phyloP scores from a whole-genome alignment of 2,888 invertebrate genomes.

The Anaspis maculata region DNA sequence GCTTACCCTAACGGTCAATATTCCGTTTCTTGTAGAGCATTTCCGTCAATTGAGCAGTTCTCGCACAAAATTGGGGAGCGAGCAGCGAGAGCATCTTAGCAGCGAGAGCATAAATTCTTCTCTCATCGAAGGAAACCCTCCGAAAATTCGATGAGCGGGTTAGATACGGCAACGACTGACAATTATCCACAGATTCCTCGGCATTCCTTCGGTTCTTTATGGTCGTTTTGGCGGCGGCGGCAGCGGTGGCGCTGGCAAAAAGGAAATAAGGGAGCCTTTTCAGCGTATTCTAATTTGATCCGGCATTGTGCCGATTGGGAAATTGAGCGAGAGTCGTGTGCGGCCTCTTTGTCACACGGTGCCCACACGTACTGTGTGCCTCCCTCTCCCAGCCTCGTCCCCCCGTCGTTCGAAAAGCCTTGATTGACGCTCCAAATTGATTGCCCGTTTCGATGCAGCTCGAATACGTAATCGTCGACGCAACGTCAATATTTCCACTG shows the following conservation, averaged over 20 bases:
- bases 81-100: no score
- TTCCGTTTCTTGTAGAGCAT: no score
- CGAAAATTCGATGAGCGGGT: no score
- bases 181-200: constrained; percentile 15
- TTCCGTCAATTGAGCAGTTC: no score
- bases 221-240: constrained; percentile 9
- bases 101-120: no score
- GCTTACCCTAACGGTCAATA: no score
- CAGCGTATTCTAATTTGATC: constrained; percentile 30
- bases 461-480: constrained; percentile 29
- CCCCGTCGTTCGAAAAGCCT: constrained; percentile 14
- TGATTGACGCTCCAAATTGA: constrained; percentile 29
- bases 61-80: no score
- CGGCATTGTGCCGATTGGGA: constrained; percentile 29
- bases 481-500: constrained; percentile 27
- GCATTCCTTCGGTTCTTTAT: constrained; percentile 16
- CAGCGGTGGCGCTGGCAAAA: no score
- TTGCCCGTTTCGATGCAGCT: constrained; percentile 26
- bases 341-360: constrained; percentile 20
- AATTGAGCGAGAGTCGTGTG: constrained; percentile 27
- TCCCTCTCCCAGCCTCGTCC: constrained; percentile 4
- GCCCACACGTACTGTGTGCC: no score
- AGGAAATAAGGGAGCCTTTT: constrained; percentile 18
- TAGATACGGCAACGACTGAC: constrained; percentile 16
- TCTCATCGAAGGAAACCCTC: no score